Conservation (phyloP, 2,888 invertebrate genomes). For the Ennomos erosarius region DNA sequence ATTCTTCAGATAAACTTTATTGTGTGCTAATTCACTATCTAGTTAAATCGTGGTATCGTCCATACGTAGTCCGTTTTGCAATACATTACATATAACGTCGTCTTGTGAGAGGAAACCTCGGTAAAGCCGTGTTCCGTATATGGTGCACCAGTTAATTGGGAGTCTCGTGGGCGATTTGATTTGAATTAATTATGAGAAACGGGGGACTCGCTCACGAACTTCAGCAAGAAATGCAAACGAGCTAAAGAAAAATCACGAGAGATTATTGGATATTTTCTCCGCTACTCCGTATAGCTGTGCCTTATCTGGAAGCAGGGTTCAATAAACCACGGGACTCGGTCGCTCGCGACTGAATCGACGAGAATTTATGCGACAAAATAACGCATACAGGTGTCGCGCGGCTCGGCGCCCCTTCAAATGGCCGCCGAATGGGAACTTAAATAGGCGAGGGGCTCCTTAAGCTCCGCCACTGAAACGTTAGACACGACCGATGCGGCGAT, state of each 20-base stretch:
- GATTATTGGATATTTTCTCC: slow-evolving; percentile 68
- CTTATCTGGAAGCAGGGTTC: slow-evolving; percentile 75
- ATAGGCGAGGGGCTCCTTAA: slow-evolving; percentile 70
- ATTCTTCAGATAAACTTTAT: slow-evolving; percentile 63
- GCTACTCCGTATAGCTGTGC: slow-evolving; percentile 58
- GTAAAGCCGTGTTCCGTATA: slow-evolving; percentile 61
- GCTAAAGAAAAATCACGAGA: slow-evolving; percentile 61
- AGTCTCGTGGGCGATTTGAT: slow-evolving; percentile 78
- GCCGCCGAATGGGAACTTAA: slow-evolving; percentile 72
- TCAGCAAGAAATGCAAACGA: slow-evolving; percentile 69
- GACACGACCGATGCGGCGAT: slow-evolving; percentile 71
- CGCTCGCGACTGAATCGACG: slow-evolving; percentile 70
- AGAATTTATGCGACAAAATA: slow-evolving; percentile 81
- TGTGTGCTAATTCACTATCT: slow-evolving; percentile 77
- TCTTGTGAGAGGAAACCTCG: slow-evolving; percentile 54
- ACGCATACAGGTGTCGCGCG: slow-evolving; percentile 81
- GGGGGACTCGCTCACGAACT: slow-evolving; percentile 66
- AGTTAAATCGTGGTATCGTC: slow-evolving; percentile 50
- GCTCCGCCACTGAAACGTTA: slow-evolving; percentile 69
- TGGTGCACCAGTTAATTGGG: slow-evolving; percentile 70
- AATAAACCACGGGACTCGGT: slow-evolving; percentile 74
- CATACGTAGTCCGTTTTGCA: slow-evolving; percentile 44
- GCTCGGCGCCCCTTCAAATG: slow-evolving; percentile 73
- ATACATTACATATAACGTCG: slow-evolving; percentile 36
- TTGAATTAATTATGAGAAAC: slow-evolving; percentile 79